A percentile compares a stretch with the other conserved stretches of the same genome.
phyloP scores from a whole-genome alignment of 2,113 vertebrate genomes.

The Apaloderma vittatum region DNA sequence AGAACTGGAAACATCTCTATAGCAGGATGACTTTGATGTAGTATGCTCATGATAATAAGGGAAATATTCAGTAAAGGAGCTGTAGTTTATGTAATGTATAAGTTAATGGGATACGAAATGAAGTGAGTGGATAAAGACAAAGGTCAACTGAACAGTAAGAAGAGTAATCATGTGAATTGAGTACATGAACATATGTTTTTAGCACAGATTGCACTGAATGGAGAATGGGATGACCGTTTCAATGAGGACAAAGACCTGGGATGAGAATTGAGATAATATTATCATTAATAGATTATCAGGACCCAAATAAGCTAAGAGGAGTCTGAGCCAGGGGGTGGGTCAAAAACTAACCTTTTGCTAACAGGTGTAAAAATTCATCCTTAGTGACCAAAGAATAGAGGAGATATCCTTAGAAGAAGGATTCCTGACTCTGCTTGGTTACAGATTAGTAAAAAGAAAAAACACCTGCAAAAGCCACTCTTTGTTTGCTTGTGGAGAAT shows the following conservation, averaged over 20 bases:
- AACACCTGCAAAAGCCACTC: not conserved
- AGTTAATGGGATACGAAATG: not conserved
- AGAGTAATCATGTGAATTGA: not conserved
- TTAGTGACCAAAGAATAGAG: not conserved
- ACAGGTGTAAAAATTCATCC: not conserved
- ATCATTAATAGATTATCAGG: not conserved
- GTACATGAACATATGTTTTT: not conserved
- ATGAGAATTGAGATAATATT: not conserved
- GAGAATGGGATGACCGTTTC: not conserved
- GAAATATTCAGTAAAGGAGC: not conserved
- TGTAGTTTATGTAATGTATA: not conserved
- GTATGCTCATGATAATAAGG: not conserved
- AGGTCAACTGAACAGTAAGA: not conserved
- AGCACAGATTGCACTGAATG: not conserved
- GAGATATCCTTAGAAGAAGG: not conserved
- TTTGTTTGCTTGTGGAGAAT: not conserved
- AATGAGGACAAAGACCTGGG: not conserved
- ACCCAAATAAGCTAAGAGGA: not conserved
- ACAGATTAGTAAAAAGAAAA: not conserved
- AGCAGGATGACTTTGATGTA: not conserved
- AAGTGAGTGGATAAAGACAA: not conserved
- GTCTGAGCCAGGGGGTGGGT: not conserved
- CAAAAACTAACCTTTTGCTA: not conserved
- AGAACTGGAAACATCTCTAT: not conserved
- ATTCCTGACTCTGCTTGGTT: not conserved